Base-by-base conservation (phyloP, 2,888 invertebrate genomes). In the Agonopterix subpropinquella region DNA sequence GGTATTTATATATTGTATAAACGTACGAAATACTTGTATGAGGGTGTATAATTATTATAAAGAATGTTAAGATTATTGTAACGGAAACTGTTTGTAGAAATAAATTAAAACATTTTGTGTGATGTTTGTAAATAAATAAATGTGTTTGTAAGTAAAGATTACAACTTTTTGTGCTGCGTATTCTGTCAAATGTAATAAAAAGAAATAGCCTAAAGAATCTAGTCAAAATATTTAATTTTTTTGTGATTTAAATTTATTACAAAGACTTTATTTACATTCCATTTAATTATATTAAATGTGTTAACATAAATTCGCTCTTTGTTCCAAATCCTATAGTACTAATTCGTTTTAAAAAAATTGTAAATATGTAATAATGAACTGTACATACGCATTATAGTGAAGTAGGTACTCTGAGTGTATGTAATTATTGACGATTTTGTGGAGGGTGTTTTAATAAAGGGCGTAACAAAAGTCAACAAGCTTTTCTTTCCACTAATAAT, bases 361-460 rank as follows among this genome's bases (percentile, higher is more conserved):
- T 73, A 73, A 67, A 73, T 71, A 70, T 68, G 64, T 63, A 68
- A 60, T 50, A 67, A 63, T 53, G 45, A 50, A 52, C 37, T 73
- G 75, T 78, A 77, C 62, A 78, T 77, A 70, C 43, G 45, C 48
- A 50, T 47, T 37, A 70, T 77, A 76, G 75, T 73, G 69, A 65
- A 69, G 73, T 28, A 28, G 28, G 28, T 80, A 81, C 70, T 70
- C 67, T 84, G 80, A 78, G 77, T 84, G 80, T 80, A 78, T 77
- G 79, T 81, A 78, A 76, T 66, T 69, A 60, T 44, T 70, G 76
- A 73, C 61, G 77, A 75, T 64, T 71, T 74, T 74, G 77, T 80
- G 78, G 78, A 80, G 82, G 84, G 82, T 84, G 85, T 87, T 88
- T 87, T 86, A 87, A 80, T 87, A 88, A 86, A 87, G 77, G 76